These are phyloP conservation scores for Spinus olivaceus DNA, from an alignment of 2,797 vertebrate species.

Conservation along the genomic window DNA sequence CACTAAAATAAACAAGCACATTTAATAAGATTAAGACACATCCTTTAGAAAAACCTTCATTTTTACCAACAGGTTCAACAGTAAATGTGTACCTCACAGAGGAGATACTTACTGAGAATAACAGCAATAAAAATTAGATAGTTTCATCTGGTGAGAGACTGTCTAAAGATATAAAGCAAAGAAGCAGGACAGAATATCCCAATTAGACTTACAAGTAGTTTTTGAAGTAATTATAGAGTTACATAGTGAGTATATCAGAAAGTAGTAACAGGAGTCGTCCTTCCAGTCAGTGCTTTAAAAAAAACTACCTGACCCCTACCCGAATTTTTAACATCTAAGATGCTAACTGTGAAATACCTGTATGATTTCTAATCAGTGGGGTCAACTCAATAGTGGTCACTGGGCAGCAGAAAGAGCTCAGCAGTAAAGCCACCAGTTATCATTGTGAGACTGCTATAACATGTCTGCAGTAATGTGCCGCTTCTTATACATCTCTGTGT, in stretches of 20 bases:
- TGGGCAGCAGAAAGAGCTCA: neutral
- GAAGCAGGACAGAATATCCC: neutral
- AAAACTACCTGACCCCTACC: neutral
- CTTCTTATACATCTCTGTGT: neutral
- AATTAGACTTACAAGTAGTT: conserved; percentile 16
- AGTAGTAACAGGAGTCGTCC: neutral
- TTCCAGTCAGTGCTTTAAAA: neutral
- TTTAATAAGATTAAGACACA: neutral
- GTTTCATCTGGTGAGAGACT: neutral
- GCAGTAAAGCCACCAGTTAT: neutral
- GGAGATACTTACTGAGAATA: neutral
- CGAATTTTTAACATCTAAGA: neutral
- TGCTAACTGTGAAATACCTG: neutral
- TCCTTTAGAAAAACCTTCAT: neutral
- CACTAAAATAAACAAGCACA: neutral
- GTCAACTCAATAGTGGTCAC: neutral
- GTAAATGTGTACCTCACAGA: neutral
- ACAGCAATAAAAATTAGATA: neutral
- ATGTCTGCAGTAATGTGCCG: fast-evolving
- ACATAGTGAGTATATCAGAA: neutral
- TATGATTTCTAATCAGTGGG: neutral
- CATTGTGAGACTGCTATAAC: neutral
- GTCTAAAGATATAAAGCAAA: neutral
- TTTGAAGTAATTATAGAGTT: neutral
- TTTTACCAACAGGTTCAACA: neutral